Conservation (phyloP, 2,797 vertebrate species). For the Pogoniulus pusillus region DNA sequence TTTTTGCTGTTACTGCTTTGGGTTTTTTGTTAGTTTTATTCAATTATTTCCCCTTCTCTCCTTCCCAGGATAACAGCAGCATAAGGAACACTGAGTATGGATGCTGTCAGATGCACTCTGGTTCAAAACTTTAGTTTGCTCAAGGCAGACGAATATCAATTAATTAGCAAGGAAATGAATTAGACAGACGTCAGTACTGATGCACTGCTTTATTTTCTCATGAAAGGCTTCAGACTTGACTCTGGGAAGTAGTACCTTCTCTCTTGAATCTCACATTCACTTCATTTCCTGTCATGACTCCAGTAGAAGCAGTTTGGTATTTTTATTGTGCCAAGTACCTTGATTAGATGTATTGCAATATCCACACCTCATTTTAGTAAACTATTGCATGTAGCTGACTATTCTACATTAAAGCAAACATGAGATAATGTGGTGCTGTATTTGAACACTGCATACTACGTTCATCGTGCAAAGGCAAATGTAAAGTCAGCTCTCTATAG, state of each 20-base stretch:
- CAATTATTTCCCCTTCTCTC: neutral
- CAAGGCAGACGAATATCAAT: neutral
- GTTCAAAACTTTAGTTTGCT: neutral
- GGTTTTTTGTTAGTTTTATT: neutral
- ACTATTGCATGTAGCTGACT: neutral
- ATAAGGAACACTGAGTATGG: neutral
- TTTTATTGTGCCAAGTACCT: neutral
- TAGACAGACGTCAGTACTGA: neutral
- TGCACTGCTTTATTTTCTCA: neutral
- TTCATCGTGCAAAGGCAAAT: neutral
- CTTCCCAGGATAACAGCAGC: neutral
- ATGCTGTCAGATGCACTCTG: neutral
- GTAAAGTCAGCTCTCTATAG: neutral
- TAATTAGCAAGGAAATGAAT: neutral
- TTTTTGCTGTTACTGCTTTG: neutral
- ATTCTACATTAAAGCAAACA: neutral
- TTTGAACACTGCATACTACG: neutral
- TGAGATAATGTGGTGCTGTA: neutral
- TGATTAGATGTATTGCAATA: fast-evolving
- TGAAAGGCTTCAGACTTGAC: neutral
- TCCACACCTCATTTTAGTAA: neutral
- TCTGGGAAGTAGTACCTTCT: neutral
- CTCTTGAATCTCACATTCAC: neutral
- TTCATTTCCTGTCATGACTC: neutral
- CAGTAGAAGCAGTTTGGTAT: neutral